A percentile compares a stretch with the other conserved stretches of the same genome.
phyloP scores from a whole-genome alignment of 2,113 vertebrate genomes.

The Austrofundulus limnaeus region DNA sequence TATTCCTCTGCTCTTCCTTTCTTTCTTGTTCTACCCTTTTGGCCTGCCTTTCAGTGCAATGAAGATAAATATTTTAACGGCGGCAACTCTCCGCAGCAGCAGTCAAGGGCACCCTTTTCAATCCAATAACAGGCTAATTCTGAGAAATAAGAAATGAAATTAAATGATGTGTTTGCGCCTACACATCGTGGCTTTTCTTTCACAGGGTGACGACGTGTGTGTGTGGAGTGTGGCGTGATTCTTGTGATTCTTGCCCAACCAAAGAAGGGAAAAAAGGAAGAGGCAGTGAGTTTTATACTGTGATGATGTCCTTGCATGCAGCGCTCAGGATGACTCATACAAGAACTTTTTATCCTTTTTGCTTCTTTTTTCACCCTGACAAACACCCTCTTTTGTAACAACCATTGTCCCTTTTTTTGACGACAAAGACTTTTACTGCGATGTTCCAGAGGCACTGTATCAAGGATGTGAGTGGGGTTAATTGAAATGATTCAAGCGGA shows the following conservation, averaged over 20 bases:
- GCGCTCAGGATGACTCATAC: constrained; percentile 59
- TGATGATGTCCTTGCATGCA: constrained; percentile 28
- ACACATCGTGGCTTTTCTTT: constrained; percentile 27
- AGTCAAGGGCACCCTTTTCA: constrained; percentile 56
- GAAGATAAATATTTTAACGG: constrained; percentile 25
- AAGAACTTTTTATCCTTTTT: constrained; percentile 30
- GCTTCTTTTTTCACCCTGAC: constrained; percentile 20
- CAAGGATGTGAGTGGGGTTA: constrained; percentile 1
- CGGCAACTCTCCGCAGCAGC: constrained; percentile 9
- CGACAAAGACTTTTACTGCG: background rate
- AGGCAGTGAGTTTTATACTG: constrained; percentile 17
- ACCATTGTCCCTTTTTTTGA: background rate
- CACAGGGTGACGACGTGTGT: constrained; percentile 31
- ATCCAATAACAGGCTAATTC: constrained; percentile 46
- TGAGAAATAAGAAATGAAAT: constrained; percentile 35
- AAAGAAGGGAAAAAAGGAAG: constrained; percentile 3
- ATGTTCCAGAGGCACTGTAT: background rate
- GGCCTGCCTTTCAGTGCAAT: background rate
- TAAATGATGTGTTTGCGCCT: constrained; percentile 25
- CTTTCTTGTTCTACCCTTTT: constrained; percentile 1
- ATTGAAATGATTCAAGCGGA: constrained; percentile 33
- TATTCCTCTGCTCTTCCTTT: background rate
- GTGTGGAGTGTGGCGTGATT: constrained; percentile 20
- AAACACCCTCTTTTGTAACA: constrained; percentile 24
- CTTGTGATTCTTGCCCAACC: constrained; percentile 40